These are phyloP conservation scores for Peromyscus californicus DNA, from an alignment of 2,113 vertebrate species.

Conservation along the genomic window DNA sequence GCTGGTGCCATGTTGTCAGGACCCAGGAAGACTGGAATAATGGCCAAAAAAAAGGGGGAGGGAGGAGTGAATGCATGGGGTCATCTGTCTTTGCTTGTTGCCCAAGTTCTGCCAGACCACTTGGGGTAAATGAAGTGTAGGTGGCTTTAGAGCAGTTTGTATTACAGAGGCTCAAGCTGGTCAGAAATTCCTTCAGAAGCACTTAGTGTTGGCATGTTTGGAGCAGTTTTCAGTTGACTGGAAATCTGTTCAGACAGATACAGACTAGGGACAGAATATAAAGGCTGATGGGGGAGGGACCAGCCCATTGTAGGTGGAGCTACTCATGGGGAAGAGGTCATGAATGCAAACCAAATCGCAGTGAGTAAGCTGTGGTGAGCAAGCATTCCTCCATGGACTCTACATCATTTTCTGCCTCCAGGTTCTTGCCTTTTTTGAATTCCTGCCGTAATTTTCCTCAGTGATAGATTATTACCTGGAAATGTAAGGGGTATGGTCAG, in stretches of 20 bases:
- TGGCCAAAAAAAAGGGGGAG: not conserved
- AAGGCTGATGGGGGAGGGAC: not conserved
- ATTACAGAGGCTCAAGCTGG: not conserved
- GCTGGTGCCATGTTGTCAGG: not conserved
- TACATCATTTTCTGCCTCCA: not conserved
- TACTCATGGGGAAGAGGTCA: not conserved
- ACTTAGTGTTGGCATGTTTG: not conserved
- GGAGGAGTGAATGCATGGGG: not conserved
- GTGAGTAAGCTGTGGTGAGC: not conserved
- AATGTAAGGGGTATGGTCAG: not conserved
- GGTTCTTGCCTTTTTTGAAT: not conserved
- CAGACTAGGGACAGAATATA: not conserved
- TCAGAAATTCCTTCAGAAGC: not conserved
- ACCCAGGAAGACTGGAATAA: not conserved
- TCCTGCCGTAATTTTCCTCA: not conserved
- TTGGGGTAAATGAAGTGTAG: not conserved
- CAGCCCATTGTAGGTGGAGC: not conserved
- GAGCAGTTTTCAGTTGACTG: not conserved
- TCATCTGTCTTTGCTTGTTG: not conserved
- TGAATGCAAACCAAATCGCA: not conserved
- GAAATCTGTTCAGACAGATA: not conserved
- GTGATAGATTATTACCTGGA: not conserved
- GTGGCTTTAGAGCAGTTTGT: not conserved
- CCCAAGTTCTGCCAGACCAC: not conserved
- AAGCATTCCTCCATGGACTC: not conserved